Percentiles rank a stretch among this genome's conserved stretches.
Evolutionary conservation across 2,113 vertebrate species (phyloP).

Genomic region (Garra rufa): DNA sequence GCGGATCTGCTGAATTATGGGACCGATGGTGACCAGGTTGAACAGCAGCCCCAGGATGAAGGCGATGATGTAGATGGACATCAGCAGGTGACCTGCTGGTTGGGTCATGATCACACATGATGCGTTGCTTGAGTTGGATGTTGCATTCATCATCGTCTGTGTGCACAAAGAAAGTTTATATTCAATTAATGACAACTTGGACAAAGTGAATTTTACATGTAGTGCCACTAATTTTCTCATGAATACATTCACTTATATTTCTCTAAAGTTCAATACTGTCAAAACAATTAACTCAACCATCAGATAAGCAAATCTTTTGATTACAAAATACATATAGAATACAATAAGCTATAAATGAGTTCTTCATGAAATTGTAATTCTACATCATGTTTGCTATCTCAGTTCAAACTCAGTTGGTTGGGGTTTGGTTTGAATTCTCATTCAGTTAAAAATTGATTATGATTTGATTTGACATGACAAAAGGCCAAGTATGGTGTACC

Average conservation of each 20-base stretch:
- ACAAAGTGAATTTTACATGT: no score
- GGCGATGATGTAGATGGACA: constrained; percentile 73
- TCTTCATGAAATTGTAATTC: background rate
- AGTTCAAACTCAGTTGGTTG: background rate
- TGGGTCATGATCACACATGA: constrained; percentile 62
- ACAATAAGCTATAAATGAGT: background rate
- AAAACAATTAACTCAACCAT: no score
- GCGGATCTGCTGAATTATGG: constrained; percentile 74
- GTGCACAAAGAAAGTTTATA: constrained; percentile 17
- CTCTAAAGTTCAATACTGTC: no score
- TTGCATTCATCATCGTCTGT: constrained; percentile 3
- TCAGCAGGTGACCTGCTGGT: constrained; percentile 66
- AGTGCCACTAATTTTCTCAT: no score
- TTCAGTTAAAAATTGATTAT: background rate
- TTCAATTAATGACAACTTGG: no score
- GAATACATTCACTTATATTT: no score
- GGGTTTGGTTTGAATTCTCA: background rate
- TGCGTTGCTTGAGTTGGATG: background rate
- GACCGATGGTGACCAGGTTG: constrained; percentile 73
- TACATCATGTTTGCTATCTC: background rate
- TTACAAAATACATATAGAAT: background rate
- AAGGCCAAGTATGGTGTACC: no score
- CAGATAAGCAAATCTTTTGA: background rate
- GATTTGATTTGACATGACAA: no score
- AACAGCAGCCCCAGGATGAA: constrained; percentile 74